These are phyloP conservation scores for Percopsis omiscomaycus DNA, from an alignment of 2,797 vertebrate species.

Conservation along the genomic window DNA sequence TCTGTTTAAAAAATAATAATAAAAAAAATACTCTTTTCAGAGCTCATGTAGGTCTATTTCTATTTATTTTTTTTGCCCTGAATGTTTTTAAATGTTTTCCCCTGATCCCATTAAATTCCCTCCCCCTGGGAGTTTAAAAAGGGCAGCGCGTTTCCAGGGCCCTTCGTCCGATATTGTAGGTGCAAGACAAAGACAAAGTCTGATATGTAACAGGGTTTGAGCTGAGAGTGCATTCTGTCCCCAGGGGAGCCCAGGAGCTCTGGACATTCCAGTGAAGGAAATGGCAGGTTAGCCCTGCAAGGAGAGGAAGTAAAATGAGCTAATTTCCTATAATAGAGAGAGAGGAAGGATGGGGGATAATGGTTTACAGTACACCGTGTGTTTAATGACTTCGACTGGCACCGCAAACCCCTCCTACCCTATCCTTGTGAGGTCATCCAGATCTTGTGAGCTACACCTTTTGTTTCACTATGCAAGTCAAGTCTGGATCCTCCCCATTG, in stretches of 20 bases:
- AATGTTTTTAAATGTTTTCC: neutral
- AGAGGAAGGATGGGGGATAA: slow-evolving; percentile 52
- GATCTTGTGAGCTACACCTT: neutral
- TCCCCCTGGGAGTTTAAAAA: neutral
- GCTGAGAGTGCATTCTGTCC: slow-evolving; percentile 7
- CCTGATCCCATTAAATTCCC: neutral
- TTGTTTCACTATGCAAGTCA: too few relatives aligned
- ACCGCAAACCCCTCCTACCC: slow-evolving; percentile 25
- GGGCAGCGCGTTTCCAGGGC: neutral
- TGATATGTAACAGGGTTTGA: slow-evolving; percentile 2
- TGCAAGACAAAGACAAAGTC: neutral
- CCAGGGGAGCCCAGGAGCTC: slow-evolving; percentile 18
- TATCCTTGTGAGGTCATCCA: slow-evolving; percentile 12
- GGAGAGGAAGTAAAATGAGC: slow-evolving; percentile 58
- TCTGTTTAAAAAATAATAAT: too few relatives aligned
- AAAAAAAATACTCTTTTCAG: too few relatives aligned
- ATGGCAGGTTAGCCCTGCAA: slow-evolving; percentile 53
- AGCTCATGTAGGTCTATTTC: too few relatives aligned
- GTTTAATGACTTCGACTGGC: slow-evolving; percentile 52
- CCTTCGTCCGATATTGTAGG: slow-evolving; percentile 4
- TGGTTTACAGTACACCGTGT: slow-evolving; percentile 40
- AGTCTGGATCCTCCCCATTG: neutral
- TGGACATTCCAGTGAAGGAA: slow-evolving; percentile 36
- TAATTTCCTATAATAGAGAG: slow-evolving; percentile 61
- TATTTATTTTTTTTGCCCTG: too few relatives aligned